phyloP scores from a whole-genome alignment of 2,797 vertebrate genomes.

The Myotis daubentonii region DNA sequence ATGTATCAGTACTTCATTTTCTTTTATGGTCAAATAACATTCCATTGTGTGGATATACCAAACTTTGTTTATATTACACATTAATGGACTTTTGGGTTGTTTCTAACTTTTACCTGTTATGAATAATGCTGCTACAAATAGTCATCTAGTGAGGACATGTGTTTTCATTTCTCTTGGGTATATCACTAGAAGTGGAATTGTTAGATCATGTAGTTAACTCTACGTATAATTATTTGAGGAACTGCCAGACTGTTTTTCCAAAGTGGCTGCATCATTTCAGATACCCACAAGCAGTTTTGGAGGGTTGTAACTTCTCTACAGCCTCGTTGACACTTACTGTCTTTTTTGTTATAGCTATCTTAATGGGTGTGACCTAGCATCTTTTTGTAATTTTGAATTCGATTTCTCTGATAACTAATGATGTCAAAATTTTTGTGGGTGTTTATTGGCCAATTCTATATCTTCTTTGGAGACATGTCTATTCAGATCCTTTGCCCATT shows the following conservation, averaged over 20 bases:
- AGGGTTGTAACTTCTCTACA: not conserved
- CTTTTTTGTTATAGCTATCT: not conserved
- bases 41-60: not conserved
- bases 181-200: not conserved
- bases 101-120: not conserved
- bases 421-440: not conserved
- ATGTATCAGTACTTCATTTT: not conserved
- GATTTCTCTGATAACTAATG: not conserved
- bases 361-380: not conserved
- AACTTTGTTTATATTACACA: not conserved
- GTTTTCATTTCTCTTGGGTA: not conserved
- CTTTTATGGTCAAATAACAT: slow-evolving; percentile 17
- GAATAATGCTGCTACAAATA: not conserved
- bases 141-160: not conserved
- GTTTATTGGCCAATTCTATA: not conserved
- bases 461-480: not conserved
- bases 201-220: not conserved
- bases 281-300: not conserved
- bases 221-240: not conserved
- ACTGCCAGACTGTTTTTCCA: not conserved
- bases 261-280: not conserved
- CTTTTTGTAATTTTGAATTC: not conserved
- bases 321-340: not conserved
- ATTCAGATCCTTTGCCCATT: not conserved
- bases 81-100: not conserved